Conservation (phyloP, 2,113 vertebrate genomes). For the Poeciliopsis retropinna region DNA sequence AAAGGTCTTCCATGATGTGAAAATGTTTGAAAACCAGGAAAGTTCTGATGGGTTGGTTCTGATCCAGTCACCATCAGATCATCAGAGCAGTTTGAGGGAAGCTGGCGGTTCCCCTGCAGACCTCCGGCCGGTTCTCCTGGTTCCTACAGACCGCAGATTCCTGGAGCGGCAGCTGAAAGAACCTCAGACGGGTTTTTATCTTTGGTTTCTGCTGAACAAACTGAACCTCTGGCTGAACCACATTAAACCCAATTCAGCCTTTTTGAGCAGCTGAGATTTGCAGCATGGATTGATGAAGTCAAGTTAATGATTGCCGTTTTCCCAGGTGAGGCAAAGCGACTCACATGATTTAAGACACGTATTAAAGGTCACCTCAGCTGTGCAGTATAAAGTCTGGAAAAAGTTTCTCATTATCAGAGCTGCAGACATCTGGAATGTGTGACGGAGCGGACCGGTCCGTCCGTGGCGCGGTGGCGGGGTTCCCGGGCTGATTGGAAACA, state of each 20-base stretch:
- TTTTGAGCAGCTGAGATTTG: conserved; percentile 9
- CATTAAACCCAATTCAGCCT: conserved; percentile 8
- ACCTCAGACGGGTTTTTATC: background rate
- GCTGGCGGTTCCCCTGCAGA: background rate
- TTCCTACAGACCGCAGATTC: background rate
- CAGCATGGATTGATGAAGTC: conserved; percentile 34
- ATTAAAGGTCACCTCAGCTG: conserved; percentile 48
- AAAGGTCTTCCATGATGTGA: background rate
- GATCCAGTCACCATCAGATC: background rate
- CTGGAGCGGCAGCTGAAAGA: background rate
- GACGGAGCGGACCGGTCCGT: conserved; percentile 43
- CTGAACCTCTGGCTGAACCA: background rate
- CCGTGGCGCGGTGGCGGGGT: conserved; percentile 26
- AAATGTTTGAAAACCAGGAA: background rate
- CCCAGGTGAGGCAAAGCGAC: conserved; percentile 18
- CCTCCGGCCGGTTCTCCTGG: background rate
- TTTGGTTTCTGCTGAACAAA: conserved; percentile 1
- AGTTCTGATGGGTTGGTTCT: too few relatives aligned
- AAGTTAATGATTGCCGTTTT: conserved; percentile 25
- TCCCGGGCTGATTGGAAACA: conserved; percentile 42
- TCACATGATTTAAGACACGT: conserved; percentile 28
- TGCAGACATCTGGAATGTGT: conserved; percentile 62
- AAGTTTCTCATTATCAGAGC: conserved; percentile 38
- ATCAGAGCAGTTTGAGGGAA: background rate
- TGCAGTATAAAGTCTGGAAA: conserved; percentile 33